Evolutionary conservation across 2,888 invertebrate species (phyloP), one percentile per base, ranked within the genome.

Genomic region (Drosophila silvestris): DNA sequence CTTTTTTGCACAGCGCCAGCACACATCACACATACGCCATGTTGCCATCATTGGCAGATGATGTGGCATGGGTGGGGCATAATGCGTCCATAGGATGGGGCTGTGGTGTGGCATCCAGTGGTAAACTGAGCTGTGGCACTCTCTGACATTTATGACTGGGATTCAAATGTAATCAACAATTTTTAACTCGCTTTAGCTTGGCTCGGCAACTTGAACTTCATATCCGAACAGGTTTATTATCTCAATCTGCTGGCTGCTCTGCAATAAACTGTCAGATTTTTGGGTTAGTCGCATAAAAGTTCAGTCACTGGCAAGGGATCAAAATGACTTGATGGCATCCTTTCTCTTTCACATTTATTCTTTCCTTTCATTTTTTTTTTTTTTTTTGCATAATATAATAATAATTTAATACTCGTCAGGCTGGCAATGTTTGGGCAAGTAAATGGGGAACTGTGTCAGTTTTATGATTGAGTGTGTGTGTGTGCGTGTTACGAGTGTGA

Each of bases 91-190:
- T 26, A 2, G 10, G 16, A 16, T 47, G 12, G 19, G 32, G 3
- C 33, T 16, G 26, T 14, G 12, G 57, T 26, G 41, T 50, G 44
- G 33, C 39, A 19, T 19, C n/a, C 30, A n/a, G 28, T 62, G 67
- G 33, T 32, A 54, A 60, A 54, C 76, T 57, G 70, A 64, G 72
- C 51, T 66, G 71, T 74, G 69, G 53, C 70, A 83, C 79, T 82
- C 78, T 81, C 76, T 89, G 86, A 89, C 86, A 89, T 75, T 89
- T 82, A 89, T 87, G 90, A 87, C 88, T 85, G 81, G 77, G 90
- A 85, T 87, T 89, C 88, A 87, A 89, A 89, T 87, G 90, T 85
- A 89, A 87, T 82, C 88, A 87, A 81, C 80, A 72, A 79, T 72
- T 83, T 79, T 80, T 63, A 85, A 76, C 77, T 77, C 72, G 68